These are phyloP conservation scores for Piezodorus guildinii DNA, from an alignment of 1,140 invertebrate genomes.

Conservation along the genomic window DNA sequence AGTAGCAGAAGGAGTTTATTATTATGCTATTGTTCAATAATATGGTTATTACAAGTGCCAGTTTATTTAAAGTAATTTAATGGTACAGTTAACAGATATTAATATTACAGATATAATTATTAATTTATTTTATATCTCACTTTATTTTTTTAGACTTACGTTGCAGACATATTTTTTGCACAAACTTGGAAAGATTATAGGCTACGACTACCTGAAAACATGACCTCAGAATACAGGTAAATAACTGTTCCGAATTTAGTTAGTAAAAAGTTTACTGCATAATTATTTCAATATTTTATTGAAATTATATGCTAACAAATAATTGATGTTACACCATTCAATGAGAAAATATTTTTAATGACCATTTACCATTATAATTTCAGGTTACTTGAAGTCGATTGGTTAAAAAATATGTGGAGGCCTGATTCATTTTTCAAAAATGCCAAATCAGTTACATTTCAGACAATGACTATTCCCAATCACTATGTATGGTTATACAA, in stretches of 20 bases:
- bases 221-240: slow-evolving; percentile 77
- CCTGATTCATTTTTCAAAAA: slow-evolving; percentile 83
- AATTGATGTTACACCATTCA: too few species aligned
- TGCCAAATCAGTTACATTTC: slow-evolving; percentile 82
- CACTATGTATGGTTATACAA: slow-evolving; percentile 82
- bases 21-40: too few species aligned
- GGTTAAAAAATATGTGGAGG: slow-evolving; percentile 82
- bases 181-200: slow-evolving; percentile 85
- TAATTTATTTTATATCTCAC: slow-evolving; percentile 2
- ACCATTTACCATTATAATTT: slow-evolving; percentile 21
- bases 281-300: too few species aligned
- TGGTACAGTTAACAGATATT: not conserved
- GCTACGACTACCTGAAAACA: slow-evolving; percentile 75
- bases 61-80: not conserved
- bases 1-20: too few species aligned
- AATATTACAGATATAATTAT: too few species aligned
- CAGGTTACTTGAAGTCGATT: slow-evolving; percentile 71
- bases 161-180: slow-evolving; percentile 82
- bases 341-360: not conserved
- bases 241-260: too few species aligned
- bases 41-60: too few species aligned
- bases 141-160: slow-evolving; percentile 55
- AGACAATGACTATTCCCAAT: slow-evolving; percentile 87
- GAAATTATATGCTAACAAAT: too few species aligned
- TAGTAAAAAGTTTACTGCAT: too few species aligned